These are phyloP conservation scores for Willisornis vidua DNA, from an alignment of 2,113 vertebrate species.

Conservation along the genomic window DNA sequence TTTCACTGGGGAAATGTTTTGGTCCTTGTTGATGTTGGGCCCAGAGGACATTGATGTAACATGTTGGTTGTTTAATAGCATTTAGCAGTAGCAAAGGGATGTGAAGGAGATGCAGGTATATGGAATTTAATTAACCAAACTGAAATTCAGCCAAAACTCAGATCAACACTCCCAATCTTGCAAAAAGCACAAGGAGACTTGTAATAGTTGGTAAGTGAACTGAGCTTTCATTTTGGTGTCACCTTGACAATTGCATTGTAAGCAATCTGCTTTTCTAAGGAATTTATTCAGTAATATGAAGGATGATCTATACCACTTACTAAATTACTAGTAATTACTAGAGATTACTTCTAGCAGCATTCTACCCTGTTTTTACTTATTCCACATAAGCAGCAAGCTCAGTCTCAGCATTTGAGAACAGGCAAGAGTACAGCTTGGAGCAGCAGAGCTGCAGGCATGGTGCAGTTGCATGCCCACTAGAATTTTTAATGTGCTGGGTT, in stretches of 20 bases:
- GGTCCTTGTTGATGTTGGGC: background rate
- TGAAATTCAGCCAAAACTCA: constrained; percentile 18
- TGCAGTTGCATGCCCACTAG: constrained; percentile 24
- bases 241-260: constrained; percentile 26
- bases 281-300: background rate
- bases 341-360: background rate
- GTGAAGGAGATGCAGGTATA: background rate
- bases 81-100: background rate
- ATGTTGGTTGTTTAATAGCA: background rate
- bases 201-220: background rate
- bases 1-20: background rate
- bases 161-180: background rate
- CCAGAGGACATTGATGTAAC: background rate
- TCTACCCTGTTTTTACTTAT: background rate
- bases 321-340: background rate
- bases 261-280: background rate
- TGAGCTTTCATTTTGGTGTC: constrained; percentile 29
- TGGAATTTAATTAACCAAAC: constrained; percentile 31
- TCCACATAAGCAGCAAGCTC: background rate
- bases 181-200: background rate
- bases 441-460: background rate
- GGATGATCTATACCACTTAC: background rate
- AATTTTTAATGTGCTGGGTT: constrained; percentile 6
- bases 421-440: background rate
- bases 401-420: background rate